Evolutionary conservation across 2,113 vertebrate species (phyloP).

Genomic region (Alexandromys fortis): DNA sequence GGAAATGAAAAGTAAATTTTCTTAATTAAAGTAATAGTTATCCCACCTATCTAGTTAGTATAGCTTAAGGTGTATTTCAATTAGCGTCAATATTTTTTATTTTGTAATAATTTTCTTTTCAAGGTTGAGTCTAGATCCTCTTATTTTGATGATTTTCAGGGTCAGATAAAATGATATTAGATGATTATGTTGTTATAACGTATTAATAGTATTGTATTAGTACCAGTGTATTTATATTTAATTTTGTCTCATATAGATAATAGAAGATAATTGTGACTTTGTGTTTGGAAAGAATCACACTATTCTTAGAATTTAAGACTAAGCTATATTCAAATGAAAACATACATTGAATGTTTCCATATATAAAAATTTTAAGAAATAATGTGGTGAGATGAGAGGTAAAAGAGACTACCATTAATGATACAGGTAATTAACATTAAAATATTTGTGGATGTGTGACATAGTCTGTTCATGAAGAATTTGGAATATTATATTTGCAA

Average conservation of each 20-base stretch:
- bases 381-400: neutral
- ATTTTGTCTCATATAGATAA: conserved; percentile 46
- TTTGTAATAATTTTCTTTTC: neutral
- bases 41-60: no score
- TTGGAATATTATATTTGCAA: conserved; percentile 20
- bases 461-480: neutral
- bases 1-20: neutral
- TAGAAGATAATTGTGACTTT: conserved; percentile 49
- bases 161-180: conserved; percentile 32
- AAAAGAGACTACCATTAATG: conserved; percentile 33
- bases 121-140: conserved; percentile 12
- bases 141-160: conserved; percentile 3
- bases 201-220: neutral
- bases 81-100: conserved; percentile 54
- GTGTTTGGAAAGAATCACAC: conserved; percentile 44
- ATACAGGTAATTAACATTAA: conserved; percentile 13
- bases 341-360: neutral
- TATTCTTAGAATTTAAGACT: conserved; percentile 48
- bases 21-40: neutral
- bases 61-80: neutral
- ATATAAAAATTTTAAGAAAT: neutral
- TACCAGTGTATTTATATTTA: conserved; percentile 16
- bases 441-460: neutral
- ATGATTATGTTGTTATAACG: neutral
- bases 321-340: conserved; percentile 42